Evolutionary conservation across 2,113 vertebrate species (phyloP), one percentile per base, ranked within the genome.

Genomic region (Ictidomys tridecemlineatus): DNA sequence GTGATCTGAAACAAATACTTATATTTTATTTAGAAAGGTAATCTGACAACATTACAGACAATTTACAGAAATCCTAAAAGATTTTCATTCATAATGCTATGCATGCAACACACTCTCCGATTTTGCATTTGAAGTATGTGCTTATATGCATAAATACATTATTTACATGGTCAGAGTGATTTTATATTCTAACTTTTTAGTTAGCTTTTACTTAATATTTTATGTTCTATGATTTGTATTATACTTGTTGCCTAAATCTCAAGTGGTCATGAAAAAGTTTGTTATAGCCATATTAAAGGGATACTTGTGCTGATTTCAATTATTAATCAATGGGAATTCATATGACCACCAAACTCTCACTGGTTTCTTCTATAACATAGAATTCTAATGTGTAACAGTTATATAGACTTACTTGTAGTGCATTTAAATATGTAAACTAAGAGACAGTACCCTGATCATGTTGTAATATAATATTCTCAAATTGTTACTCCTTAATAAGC

Each of bases 341-440:
- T 85, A 56, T 88, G 51, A 83, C 45, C 28, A 76, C n/a, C 16
- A 93, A 92, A 78, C 34, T 45, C 17, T 77, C 77, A 39, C 34
- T 92, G 56, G 24, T 18, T 78, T 88, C 42, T 88, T 73, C 79
- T 89, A 69, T 34, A 86, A 70, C 37, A 63, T 17, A 76, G 7
- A 90, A 77, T 90, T 95, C 70, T 56, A 80, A 92, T 61, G 2
- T 10, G 70, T 10, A 72, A 34, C 3, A 77, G 8, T 73, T 70
- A 82, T 17, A 76, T 10, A 48, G 20, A 92, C 96, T 88, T 69
- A 39, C 3, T 86, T 86, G 80, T 45, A 39, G 12, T 91, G 12
- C 22, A 82, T 93, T 93, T 93, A 92, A 96, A 83, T 79, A 78
- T n/a, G 24, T 86, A 93, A 79, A 85, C 51, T 76, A 94, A 74